Conservation (phyloP, 2,113 vertebrate genomes). For the Ophthalmolycus amberensis region DNA sequence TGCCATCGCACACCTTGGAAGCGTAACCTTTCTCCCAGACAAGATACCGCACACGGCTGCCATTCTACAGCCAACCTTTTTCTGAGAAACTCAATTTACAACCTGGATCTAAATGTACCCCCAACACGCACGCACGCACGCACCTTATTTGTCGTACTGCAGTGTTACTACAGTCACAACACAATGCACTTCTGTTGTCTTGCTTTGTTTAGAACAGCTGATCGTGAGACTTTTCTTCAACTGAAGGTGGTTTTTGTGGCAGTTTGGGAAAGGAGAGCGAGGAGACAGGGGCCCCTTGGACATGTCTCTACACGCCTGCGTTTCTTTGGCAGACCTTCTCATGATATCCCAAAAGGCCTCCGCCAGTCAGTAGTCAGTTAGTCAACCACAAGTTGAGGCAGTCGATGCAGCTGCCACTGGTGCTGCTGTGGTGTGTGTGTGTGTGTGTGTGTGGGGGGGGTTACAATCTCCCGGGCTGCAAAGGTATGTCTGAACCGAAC, state of each 20-base stretch:
- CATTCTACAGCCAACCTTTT: constrained; percentile 60
- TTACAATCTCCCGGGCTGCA: constrained; percentile 62
- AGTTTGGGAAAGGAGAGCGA: constrained; percentile 56
- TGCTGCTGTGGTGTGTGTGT: constrained; percentile 56
- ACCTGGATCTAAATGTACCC: constrained; percentile 70
- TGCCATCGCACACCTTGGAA: constrained; percentile 70
- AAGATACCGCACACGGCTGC: constrained; percentile 77
- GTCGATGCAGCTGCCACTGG: constrained; percentile 65
- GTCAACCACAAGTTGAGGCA: constrained; percentile 87
- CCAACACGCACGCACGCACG: neutral
- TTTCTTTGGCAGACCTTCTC: constrained; percentile 57
- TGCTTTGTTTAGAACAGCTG: constrained; percentile 64
- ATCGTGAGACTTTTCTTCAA: constrained; percentile 54
- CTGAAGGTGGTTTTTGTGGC: constrained; percentile 77
- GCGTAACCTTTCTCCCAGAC: constrained; percentile 76
- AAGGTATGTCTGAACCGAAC: constrained; percentile 63
- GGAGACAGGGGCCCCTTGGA: constrained; percentile 64
- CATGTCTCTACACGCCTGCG: constrained; percentile 78
- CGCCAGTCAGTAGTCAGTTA: constrained; percentile 68
- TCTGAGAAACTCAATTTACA: constrained; percentile 77
- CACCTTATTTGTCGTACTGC: neutral
- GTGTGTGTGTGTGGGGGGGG: constrained; percentile 4
- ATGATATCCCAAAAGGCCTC: constrained; percentile 77
- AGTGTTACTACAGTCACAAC: neutral
- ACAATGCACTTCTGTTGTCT: constrained; percentile 55